Base-by-base conservation (phyloP, 2,888 invertebrate genomes). In the Enchytraeus crypticus region DNA sequence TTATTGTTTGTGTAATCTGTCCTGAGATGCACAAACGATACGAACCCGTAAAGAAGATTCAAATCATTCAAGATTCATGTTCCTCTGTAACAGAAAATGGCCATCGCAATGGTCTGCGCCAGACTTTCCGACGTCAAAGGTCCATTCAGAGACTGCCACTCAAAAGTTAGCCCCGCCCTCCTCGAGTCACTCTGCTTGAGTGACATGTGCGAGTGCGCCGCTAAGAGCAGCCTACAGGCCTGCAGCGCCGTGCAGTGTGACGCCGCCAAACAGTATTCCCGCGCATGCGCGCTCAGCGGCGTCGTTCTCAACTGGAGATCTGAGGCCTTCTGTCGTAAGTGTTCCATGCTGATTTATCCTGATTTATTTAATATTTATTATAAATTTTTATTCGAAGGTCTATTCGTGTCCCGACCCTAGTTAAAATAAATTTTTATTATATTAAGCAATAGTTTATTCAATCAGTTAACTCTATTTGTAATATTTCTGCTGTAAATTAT, bases 301-400 rank as follows among this genome's bases (percentile, higher is more conserved):
- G 55, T 65, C 33, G 57, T 63, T 23, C 29, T 68, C 23, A 55
- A 65, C 62, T 68, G 68, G 68, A 63, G 68, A 32, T 33, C 51
- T 27, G 57, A 23, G 3, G 30, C 54, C 45, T 51, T 62, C 30
- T 68, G 68, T 53, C 47, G 66, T 64, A 54, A 68, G 62, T 62
- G 14, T 21, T 66, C 61, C 56, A 29, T 18, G 1, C 60, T 45
- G 5, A 45, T 51, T 33, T 53, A 60, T 34, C 51, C 26, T 21
- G n/a, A n/a, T n/a, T n/a, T n/a, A n/a, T n/a, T n/a, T n/a, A n/a
- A n/a, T n/a, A n/a, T n/a, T n/a, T n/a, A n/a, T n/a, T n/a, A n/a
- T n/a, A n/a, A n/a, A n/a, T n/a, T n/a, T n/a, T n/a, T n/a, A n/a
- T n/a, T n/a, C n/a, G n/a, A n/a, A n/a, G n/a, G n/a, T n/a, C n/a